phyloP scores from a whole-genome alignment of 2,888 invertebrate genomes.

The Philopedon plagiatum region DNA sequence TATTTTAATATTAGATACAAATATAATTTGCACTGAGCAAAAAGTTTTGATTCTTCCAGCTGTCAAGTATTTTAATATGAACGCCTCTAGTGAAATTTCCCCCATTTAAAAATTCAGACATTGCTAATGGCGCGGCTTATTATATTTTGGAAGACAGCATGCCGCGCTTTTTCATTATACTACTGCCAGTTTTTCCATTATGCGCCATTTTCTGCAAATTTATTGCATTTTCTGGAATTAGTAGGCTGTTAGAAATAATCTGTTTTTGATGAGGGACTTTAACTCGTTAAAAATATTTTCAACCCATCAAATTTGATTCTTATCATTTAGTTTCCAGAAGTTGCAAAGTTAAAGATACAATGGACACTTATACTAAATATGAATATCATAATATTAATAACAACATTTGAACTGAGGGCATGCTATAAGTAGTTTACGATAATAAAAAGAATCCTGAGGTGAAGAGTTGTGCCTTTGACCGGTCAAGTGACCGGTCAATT shows the following conservation, averaged over 20 bases:
- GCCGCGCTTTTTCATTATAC: constrained; percentile 21
- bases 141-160: constrained; percentile 32
- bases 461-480: too few relatives aligned
- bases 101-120: constrained; percentile 42
- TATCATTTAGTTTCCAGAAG: too few relatives aligned
- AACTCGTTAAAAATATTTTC: background rate
- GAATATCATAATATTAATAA: too few relatives aligned
- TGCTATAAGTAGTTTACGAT: too few relatives aligned
- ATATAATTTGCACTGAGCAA: background rate
- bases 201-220: constrained; percentile 16
- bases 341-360: too few relatives aligned
- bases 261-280: background rate
- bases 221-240: constrained; percentile 16
- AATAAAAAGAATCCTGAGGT: too few relatives aligned
- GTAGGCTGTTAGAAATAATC: constrained; percentile 21
- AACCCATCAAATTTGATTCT: too few relatives aligned
- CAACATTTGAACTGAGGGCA: too few relatives aligned
- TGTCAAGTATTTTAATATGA: constrained; percentile 31
- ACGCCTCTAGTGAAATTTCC: constrained; percentile 35
- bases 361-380: too few relatives aligned
- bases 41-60: background rate
- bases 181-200: constrained; percentile 34
- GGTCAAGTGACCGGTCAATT: too few relatives aligned
- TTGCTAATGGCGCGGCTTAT: constrained; percentile 46
- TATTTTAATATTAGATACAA: background rate